phyloP scores from a whole-genome alignment of 2,113 vertebrate genomes.

The Coturnix japonica region DNA sequence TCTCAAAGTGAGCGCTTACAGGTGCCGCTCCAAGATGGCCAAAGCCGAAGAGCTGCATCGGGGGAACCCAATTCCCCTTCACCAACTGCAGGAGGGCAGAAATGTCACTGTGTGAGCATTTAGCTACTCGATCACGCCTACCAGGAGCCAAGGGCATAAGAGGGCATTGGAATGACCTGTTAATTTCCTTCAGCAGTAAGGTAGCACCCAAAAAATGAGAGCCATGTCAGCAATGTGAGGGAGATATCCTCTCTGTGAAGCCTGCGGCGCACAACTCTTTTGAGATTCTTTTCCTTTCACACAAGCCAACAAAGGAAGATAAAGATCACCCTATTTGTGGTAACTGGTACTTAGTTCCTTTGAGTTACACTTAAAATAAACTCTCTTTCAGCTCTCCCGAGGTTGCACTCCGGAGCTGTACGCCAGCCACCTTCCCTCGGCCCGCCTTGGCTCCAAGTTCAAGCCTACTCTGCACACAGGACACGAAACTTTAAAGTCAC shows the following conservation, averaged over 20 bases:
- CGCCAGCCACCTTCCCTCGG: conserved; percentile 39
- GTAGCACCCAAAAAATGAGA: conserved; percentile 79
- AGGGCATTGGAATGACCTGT: conserved; percentile 54
- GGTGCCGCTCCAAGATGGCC: conserved; percentile 81
- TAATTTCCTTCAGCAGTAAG: conserved; percentile 62
- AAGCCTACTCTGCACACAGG: conserved; percentile 24
- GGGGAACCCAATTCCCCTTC: conserved; percentile 1
- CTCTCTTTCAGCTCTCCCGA: conserved; percentile 46
- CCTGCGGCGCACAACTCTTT: conserved; percentile 63
- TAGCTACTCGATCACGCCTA: conserved; percentile 51
- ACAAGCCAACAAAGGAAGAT: conserved; percentile 72
- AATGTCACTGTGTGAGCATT: conserved; percentile 10
- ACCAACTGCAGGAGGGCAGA: background rate
- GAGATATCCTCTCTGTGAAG: conserved; percentile 77
- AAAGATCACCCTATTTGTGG: conserved; percentile 75
- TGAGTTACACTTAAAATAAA: conserved; percentile 77
- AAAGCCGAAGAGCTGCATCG: conserved; percentile 15
- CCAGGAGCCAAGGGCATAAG: conserved; percentile 4
- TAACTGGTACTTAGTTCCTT: conserved; percentile 78
- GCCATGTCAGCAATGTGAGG: conserved; percentile 85
- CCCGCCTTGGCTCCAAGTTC: conserved; percentile 40
- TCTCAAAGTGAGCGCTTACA: conserved; percentile 95
- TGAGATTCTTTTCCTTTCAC: conserved; percentile 72
- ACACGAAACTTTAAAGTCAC: conserved; percentile 55
- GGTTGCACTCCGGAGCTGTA: conserved; percentile 41